Conservation (phyloP, 1,140 invertebrate genomes). For the Eriosoma lanigerum region DNA sequence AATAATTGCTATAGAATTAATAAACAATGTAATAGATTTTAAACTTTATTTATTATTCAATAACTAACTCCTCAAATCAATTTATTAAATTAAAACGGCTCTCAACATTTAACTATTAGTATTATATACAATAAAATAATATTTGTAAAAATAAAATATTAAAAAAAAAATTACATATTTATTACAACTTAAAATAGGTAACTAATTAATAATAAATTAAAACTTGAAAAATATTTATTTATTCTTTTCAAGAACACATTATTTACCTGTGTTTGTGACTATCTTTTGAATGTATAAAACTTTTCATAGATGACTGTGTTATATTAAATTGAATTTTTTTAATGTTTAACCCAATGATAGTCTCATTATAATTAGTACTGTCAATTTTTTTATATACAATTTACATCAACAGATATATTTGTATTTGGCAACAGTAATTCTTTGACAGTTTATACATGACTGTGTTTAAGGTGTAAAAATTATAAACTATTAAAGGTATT, state of each 20-base stretch:
- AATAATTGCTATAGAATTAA: slow-evolving; percentile 4
- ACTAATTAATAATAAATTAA: background rate
- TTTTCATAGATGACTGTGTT: background rate
- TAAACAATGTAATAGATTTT: background rate
- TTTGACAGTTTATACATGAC: background rate
- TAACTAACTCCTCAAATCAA: background rate
- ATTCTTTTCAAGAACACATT: background rate
- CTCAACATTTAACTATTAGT: background rate
- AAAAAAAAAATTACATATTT: too few relatives aligned
- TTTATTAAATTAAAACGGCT: background rate
- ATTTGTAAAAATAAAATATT: background rate
- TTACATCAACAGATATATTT: background rate
- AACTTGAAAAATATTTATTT: background rate
- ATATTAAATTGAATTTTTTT: background rate
- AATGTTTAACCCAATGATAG: background rate
- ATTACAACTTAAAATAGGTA: background rate
- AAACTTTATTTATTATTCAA: background rate
- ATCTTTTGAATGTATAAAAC: background rate
- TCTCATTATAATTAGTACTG: background rate
- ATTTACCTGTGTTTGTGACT: background rate
- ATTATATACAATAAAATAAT: background rate
- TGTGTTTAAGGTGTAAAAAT: slow-evolving; percentile 15
- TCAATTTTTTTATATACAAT: background rate
- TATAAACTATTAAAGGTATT: background rate
- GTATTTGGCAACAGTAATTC: background rate